Base-by-base conservation (phyloP, 1,140 invertebrate genomes). In the Oedothorax gibbosus region DNA sequence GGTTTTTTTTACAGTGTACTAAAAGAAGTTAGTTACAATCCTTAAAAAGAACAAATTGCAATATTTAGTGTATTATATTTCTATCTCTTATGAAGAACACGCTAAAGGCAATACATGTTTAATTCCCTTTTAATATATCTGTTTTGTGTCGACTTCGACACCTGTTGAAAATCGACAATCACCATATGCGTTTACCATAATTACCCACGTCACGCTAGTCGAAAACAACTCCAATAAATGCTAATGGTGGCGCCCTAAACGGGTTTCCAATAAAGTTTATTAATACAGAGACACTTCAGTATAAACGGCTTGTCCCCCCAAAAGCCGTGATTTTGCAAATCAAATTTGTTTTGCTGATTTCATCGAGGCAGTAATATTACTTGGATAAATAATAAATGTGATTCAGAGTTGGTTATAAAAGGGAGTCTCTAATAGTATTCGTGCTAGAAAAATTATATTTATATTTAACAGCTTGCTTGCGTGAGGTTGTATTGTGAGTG, bases 241-340 rank as follows among this genome's bases (percentile, higher is more conserved):
- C 50, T 54, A 79, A 79, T 20, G 53, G 21, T 50, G 15, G 66
- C 50, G 54, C 20, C 64, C 65, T 79, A 79, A 79, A 68, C 76
- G 76, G 76, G 64, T 79, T 79, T 79, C 76, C 76, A 60, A 79
- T 79, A 79, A 79, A 50, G 76, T 79, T 79, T 79, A 79, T 79
- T 79, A 79, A 79, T 79, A 79, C 54, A 50, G 2, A 64, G 56
- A n/a, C 50, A 71, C 68, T 71, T 51, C 49, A 71, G 15, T 4
- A n/a, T n/a, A 12, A 51, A 71, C 53, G 49, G 49, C 53, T 71
- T 71, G 68, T 71, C 14, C 12, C 14, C 5, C 2, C 18, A n/a
- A 12, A 71, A 71, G 57, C 35, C 21, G 73, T 77, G 73, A 77
- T 77, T 77, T 73, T 50, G 11, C 51, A 77, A 60, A 77, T 64